Evolutionary conservation across 2,888 invertebrate genomes (phyloP).

Genomic region (Tanypteryx hageni): DNA sequence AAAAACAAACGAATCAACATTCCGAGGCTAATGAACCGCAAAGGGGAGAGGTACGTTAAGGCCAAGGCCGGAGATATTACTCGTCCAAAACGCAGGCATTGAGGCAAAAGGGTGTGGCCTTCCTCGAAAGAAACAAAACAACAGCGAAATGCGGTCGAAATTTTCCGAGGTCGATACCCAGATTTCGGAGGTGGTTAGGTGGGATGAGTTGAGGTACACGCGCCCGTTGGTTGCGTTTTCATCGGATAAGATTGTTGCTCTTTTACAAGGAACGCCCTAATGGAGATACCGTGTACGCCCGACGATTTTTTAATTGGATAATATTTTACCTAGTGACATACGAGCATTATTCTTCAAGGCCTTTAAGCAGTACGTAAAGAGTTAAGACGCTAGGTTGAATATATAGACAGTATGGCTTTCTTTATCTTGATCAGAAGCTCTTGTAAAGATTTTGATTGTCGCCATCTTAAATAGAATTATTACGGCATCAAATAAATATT

Average conservation of each 20-base stretch:
- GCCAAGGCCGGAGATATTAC: conserved; percentile 52
- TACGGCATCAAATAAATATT: too few relatives aligned
- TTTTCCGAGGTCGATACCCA: conserved; percentile 34
- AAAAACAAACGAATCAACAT: background rate
- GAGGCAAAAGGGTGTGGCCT: conserved; percentile 46
- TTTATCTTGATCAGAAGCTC: too few relatives aligned
- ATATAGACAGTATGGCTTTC: too few relatives aligned
- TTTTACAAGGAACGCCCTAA: background rate
- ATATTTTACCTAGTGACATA: too few relatives aligned
- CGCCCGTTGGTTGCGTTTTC: background rate
- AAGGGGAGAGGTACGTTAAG: background rate
- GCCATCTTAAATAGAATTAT: too few relatives aligned
- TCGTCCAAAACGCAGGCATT: conserved; percentile 47
- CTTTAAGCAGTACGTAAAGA: too few relatives aligned
- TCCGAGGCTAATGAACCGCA: conserved; percentile 45
- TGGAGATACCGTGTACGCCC: background rate
- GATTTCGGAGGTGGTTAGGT: background rate
- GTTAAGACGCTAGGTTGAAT: too few relatives aligned
- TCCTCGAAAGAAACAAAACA: background rate
- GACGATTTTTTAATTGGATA: background rate
- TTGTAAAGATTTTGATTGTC: too few relatives aligned
- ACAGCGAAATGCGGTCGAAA: conserved; percentile 41
- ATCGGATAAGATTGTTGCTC: background rate
- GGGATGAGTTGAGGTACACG: background rate
- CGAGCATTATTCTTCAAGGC: too few relatives aligned